A percentile compares a stretch with the other conserved stretches of the same genome.
These are phyloP conservation scores for Eubasilissa regina DNA, from an alignment of 1,140 invertebrate genomes.

Conservation along the genomic window DNA sequence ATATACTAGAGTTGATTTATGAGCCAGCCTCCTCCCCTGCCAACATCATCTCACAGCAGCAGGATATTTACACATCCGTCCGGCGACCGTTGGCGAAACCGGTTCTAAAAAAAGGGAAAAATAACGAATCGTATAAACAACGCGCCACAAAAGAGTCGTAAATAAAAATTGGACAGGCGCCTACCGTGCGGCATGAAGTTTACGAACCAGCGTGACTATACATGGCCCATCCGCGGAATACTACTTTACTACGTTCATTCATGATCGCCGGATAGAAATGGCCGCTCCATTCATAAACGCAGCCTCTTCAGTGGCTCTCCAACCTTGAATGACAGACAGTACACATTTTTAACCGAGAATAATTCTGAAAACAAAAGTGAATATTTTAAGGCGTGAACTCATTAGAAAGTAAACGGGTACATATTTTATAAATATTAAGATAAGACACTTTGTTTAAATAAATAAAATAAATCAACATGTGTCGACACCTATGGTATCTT, in stretches of 20 bases:
- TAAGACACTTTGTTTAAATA: too few species aligned
- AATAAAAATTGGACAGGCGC: constrained; percentile 45
- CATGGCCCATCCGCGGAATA: constrained; percentile 36
- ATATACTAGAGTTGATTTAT: too few species aligned
- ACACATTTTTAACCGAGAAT: background rate
- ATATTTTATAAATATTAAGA: too few species aligned
- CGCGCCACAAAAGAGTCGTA: constrained; percentile 40
- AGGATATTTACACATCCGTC: constrained; percentile 36
- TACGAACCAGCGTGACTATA: constrained; percentile 34
- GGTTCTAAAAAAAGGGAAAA: constrained; percentile 24
- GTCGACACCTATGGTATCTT: too few species aligned
- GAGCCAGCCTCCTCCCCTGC: background rate
- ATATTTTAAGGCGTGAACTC: too few species aligned
- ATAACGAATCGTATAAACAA: constrained; percentile 42
- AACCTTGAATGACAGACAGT: background rate
- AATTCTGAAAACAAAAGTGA: too few species aligned
- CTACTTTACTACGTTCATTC: constrained; percentile 53
- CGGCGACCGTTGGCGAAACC: constrained; percentile 21
- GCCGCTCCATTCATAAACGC: constrained; percentile 49
- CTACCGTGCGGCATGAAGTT: constrained; percentile 30
- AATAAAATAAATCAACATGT: too few species aligned
- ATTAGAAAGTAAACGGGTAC: too few species aligned
- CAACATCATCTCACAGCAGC: background rate
- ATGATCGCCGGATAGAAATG: constrained; percentile 40
- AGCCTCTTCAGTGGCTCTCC: constrained; percentile 23